These are phyloP conservation scores for Chiloscyllium punctatum DNA, from an alignment of 2,797 vertebrate genomes.

Conservation along the genomic window DNA sequence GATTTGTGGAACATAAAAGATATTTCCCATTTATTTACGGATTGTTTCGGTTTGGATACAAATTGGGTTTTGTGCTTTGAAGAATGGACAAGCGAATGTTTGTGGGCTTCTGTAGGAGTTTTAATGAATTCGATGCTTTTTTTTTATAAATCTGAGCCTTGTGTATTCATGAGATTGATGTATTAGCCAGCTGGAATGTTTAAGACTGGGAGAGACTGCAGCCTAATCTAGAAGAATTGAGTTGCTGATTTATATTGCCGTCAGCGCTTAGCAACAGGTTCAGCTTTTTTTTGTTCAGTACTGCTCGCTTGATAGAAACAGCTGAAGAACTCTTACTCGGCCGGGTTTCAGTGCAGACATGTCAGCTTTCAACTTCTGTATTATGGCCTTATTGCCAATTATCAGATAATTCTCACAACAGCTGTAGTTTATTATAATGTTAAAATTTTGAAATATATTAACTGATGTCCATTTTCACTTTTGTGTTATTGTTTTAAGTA, in stretches of 20 bases:
- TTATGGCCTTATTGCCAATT: background rate
- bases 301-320: background rate
- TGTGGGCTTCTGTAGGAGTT: slow-evolving; percentile 29
- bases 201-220: slow-evolving; percentile 18
- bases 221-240: slow-evolving; percentile 18
- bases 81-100: slow-evolving; percentile 24
- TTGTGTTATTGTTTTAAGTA: background rate
- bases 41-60: slow-evolving; percentile 20
- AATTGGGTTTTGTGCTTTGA: slow-evolving; percentile 21
- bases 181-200: slow-evolving; percentile 34
- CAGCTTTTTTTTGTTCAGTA: slow-evolving; percentile 14
- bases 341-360: background rate
- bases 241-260: slow-evolving; percentile 21
- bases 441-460: background rate
- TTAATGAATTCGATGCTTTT: slow-evolving; percentile 33
- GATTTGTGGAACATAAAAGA: background rate
- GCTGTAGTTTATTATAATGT: background rate
- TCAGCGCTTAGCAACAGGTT: slow-evolving; percentile 47
- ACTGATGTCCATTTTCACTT: background rate
- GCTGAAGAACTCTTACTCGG: background rate
- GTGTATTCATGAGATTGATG: slow-evolving; percentile 33
- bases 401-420: background rate
- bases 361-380: background rate
- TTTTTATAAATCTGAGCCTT: slow-evolving; percentile 17
- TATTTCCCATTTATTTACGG: background rate